phyloP scores from a whole-genome alignment of 2,113 vertebrate species.

The Scomber scombrus region DNA sequence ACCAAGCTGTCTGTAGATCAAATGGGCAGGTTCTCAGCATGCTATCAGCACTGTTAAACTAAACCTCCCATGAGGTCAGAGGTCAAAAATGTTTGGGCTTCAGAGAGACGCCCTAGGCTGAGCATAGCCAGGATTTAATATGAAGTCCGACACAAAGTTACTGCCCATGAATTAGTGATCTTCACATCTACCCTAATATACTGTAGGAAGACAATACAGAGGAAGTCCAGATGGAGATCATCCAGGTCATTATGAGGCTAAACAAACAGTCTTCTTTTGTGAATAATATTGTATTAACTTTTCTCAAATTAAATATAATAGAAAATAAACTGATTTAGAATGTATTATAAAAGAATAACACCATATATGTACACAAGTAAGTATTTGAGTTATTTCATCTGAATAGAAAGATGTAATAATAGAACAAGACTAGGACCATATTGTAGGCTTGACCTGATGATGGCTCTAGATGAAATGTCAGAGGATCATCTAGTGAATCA shows the following conservation, averaged over 20 bases:
- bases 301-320: too few relatives aligned
- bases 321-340: too few relatives aligned
- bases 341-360: too few relatives aligned
- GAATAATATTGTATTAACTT: not conserved
- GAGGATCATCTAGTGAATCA: too few relatives aligned
- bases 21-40: conserved; percentile 73
- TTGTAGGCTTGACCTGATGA: too few relatives aligned
- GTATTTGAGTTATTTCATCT: too few relatives aligned
- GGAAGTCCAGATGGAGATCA: conserved; percentile 44
- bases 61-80: conserved; percentile 77
- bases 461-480: too few relatives aligned
- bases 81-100: conserved; percentile 81
- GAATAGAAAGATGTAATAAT: too few relatives aligned
- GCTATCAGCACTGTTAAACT: conserved; percentile 79
- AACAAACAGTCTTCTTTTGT: not conserved
- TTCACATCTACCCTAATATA: conserved; percentile 29
- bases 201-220: conserved; percentile 24
- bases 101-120: conserved; percentile 78
- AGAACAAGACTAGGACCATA: too few relatives aligned
- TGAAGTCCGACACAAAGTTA: conserved; percentile 66
- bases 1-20: conserved; percentile 62
- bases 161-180: conserved; percentile 69
- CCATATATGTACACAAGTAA: too few relatives aligned
- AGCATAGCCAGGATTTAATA: conserved; percentile 74
- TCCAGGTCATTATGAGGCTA: conserved; percentile 16